Evolutionary conservation across 2,888 invertebrate genomes (phyloP).

Genomic region (Ramazzottius varieornatus): DNA sequence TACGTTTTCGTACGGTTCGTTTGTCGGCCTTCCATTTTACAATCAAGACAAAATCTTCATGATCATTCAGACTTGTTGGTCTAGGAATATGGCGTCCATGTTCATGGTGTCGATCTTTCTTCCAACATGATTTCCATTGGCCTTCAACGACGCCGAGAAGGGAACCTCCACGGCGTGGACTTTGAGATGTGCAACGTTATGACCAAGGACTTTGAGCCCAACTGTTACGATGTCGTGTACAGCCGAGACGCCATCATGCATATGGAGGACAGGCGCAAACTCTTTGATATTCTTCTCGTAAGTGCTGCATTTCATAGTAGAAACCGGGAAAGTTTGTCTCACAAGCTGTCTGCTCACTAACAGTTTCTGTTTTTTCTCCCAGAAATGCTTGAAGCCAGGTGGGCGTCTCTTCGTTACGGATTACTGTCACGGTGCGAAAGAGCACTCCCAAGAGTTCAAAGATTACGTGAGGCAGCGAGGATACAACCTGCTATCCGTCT

Average conservation of each 20-base stretch:
- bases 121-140: slow-evolving; percentile 31
- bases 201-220: slow-evolving; percentile 23
- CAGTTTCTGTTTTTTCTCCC: slow-evolving; percentile 4
- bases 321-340: neutral
- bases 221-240: slow-evolving; percentile 29
- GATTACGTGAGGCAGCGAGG: slow-evolving; percentile 28
- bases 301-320: slow-evolving; percentile 10
- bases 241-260: slow-evolving; percentile 31
- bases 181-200: slow-evolving; percentile 30
- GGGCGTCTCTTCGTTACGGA: slow-evolving; percentile 29
- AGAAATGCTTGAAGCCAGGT: slow-evolving; percentile 30
- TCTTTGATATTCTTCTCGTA: slow-evolving; percentile 27
- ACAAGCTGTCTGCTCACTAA: neutral
- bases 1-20: no score
- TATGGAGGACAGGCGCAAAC: slow-evolving; percentile 25
- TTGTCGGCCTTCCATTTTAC: no score
- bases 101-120: slow-evolving; percentile 30
- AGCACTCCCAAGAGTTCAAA: slow-evolving; percentile 24
- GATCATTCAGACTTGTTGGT: slow-evolving; percentile 7
- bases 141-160: slow-evolving; percentile 24
- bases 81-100: slow-evolving; percentile 26
- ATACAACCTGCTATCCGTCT: slow-evolving; percentile 25
- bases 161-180: slow-evolving; percentile 14
- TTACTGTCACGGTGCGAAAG: slow-evolving; percentile 28
- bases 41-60: neutral